Base-by-base conservation (phyloP, 2,797 vertebrate genomes). In the Chelmon rostratus region DNA sequence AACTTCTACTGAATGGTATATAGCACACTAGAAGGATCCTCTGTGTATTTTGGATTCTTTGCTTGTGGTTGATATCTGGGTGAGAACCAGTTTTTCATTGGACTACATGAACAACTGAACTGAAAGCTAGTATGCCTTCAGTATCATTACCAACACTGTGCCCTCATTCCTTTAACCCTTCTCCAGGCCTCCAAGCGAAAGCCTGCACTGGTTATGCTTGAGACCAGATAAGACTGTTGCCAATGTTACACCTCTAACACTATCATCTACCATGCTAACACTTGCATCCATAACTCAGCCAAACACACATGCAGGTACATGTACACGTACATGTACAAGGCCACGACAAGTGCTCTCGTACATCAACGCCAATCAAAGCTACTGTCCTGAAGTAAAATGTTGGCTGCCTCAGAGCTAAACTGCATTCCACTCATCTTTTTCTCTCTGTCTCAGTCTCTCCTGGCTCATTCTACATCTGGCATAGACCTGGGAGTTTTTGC, bases 161-260 rank as follows among this genome's bases (percentile, higher is more conserved):
- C n/a, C n/a, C 31, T 65, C 35, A 47, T 61, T 75, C 35, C 28
- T 68, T 54, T 18, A 65, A 74, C 18, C 9, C 57, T 62, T 81
- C 49, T 42, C 49, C 44, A 44, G 58, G 52, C 52, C 21, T 76
- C 47, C 19, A 68, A 68, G 75, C 2, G 18, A 70, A 49, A 15
- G 40, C 76, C 76, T 50, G 49, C 21, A 10, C 23, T 42, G 68
- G 49, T 64, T 68, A 79, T 85, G 77, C 84, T 82, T 81, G 65
- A 59, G 56, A 72, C 62, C 31, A 87, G 86, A 92, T 88, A 91
- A 88, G 68, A 79, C 49, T n/a, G 25, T 68, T 61, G 75, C 66
- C 73, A 86, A 76, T 63, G 76, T 83, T 67, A 64, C 25, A 53
- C 58, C 81, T 66, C 23, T 28, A 47, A 81, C 73, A 73, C 84